Evolutionary conservation across 2,888 invertebrate genomes (phyloP), one percentile per base, ranked within the genome.

Genomic region (Disparrhopalites patrizii): DNA sequence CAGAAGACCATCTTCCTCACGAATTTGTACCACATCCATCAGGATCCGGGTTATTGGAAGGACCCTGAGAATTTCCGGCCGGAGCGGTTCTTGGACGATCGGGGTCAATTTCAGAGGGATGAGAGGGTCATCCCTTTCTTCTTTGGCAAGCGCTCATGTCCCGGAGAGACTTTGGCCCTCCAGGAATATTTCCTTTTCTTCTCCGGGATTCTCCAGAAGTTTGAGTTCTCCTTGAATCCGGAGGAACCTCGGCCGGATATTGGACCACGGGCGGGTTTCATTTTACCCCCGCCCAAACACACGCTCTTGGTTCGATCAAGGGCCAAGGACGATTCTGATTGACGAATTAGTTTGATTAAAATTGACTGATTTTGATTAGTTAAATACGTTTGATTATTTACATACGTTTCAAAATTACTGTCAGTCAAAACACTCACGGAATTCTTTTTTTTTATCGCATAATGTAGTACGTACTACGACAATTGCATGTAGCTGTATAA

Each of bases 121-220:
- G 76, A 76, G 40, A 68, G 69, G 38, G 56, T 76, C 7, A 74
- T 76, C 43, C 72, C 75, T 7, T 76, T 76, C 38, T 75, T 75
- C 52, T 74, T 72, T 27, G 76, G 76, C 51, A 74, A 72, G 62
- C 43, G 75, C 25, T 60, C 65, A 0, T 75, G 72, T 65, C 72
- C 71, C 31, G 72, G 68, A 7, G 73, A 75, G 64, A 64, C 15
- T 28, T 30, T 57, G 15, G 63, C 72, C 7, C 62, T 72, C 67
- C 33, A 67, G 13, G 71, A 75, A 47, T 72, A 62, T 31, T 75
- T 73, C 56, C 52, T 75, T 47, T 75, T 75, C 56, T 71, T 75
- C 43, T 66, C 71, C n/a, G 71, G 73, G 23, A 63, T 72, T 47
- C n/a, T 75, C 28, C 73, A 73, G 65, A 70, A 70, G 23, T 75